Evolutionary conservation across 1,140 invertebrate species (phyloP).

Genomic region (Catajapyx aquilonaris): DNA sequence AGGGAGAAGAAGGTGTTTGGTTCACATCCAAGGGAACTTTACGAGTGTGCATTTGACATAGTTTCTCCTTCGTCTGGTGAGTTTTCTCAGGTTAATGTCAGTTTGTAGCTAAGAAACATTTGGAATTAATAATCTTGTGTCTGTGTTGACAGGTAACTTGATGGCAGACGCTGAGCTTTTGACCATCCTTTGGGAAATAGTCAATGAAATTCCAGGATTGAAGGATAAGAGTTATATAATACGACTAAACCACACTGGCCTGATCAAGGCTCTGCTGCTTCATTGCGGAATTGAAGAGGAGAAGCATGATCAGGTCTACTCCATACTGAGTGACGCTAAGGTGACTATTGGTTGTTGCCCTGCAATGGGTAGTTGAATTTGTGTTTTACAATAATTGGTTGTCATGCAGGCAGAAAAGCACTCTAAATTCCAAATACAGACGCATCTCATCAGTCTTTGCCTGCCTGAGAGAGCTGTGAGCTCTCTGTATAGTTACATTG

Average conservation of each 20-base stretch:
- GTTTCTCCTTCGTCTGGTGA: conserved; percentile 35
- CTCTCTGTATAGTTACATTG: conserved; percentile 44
- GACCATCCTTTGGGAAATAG: conserved; percentile 51
- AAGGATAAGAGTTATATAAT: conserved; percentile 46
- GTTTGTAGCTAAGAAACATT: background rate
- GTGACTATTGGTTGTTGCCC: conserved; percentile 21
- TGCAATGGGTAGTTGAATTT: background rate
- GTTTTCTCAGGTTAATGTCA: background rate
- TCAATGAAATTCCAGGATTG: conserved; percentile 42
- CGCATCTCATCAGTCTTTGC: conserved; percentile 40
- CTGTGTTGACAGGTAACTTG: conserved; percentile 28
- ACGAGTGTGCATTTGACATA: conserved; percentile 86
- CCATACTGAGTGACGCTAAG: conserved; percentile 34
- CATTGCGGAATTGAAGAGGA: conserved; percentile 57
- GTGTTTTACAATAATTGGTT: too few species aligned
- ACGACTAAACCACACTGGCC: conserved; percentile 57
- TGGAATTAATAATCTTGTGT: background rate
- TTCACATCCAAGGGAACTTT: conserved; percentile 68
- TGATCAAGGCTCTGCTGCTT: conserved; percentile 55
- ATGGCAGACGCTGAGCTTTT: conserved; percentile 70
- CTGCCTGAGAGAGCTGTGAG: conserved; percentile 44
- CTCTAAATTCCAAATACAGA: conserved; percentile 45
- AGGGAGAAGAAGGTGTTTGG: conserved; percentile 60
- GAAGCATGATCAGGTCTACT: conserved; percentile 42
- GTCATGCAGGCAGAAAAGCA: conserved; percentile 32